phyloP scores from a whole-genome alignment of 2,888 invertebrate species.

The Xiphydria camelus region DNA sequence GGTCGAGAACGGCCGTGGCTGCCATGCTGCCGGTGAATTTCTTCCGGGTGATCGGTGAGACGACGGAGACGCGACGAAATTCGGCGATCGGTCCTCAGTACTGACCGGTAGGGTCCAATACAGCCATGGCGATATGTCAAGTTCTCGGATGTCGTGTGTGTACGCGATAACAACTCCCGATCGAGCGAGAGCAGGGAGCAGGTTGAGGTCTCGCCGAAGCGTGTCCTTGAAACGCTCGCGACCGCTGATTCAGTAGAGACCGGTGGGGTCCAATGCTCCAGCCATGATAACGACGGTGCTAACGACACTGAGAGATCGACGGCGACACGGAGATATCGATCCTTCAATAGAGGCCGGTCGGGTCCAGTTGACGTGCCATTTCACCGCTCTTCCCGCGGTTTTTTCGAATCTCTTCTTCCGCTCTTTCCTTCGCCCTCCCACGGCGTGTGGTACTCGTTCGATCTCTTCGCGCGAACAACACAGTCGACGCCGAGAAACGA shows the following conservation, averaged over 20 bases:
- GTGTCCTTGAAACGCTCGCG: not conserved
- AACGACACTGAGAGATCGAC: slow-evolving; percentile 18
- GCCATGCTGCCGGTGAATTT: too few species aligned
- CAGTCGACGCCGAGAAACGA: too few species aligned
- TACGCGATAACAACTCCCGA: not conserved
- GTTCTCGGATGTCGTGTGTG: too few species aligned
- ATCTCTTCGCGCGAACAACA: too few species aligned
- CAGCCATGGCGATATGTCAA: slow-evolving; percentile 30
- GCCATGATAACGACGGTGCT: too few species aligned
- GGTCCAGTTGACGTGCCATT: slow-evolving; percentile 47
- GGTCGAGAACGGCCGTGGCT: slow-evolving; percentile 41
- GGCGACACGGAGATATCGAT: not conserved
- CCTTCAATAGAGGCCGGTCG: slow-evolving; percentile 49
- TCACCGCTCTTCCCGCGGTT: slow-evolving; percentile 12
- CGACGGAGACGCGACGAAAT: slow-evolving; percentile 13
- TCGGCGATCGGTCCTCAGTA: slow-evolving; percentile 36
- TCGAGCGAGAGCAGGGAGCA: not conserved
- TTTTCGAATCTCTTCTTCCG: not conserved
- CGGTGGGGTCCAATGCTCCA: slow-evolving; percentile 49
- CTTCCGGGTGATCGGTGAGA: too few species aligned
- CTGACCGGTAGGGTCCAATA: slow-evolving; percentile 49
- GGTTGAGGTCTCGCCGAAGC: too few species aligned
- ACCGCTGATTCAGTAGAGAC: slow-evolving; percentile 48
- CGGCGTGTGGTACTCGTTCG: too few species aligned
- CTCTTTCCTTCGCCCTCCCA: not conserved